These are phyloP conservation scores for Semaprochilodus insignis DNA, from an alignment of 2,797 vertebrate genomes.

Conservation along the genomic window DNA sequence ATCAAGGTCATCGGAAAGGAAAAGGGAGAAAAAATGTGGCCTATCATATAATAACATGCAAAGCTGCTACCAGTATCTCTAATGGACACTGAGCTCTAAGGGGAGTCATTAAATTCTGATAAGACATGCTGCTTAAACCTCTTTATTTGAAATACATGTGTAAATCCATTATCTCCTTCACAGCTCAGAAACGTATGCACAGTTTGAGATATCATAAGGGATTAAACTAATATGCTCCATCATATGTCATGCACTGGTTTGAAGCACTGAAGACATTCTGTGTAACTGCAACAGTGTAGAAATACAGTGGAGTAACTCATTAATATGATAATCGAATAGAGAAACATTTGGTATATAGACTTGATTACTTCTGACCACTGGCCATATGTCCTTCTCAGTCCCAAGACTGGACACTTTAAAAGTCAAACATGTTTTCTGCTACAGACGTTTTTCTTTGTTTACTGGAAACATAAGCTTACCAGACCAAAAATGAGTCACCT, in stretches of 20 bases:
- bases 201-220: constrained; percentile 4
- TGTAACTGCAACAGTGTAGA: background rate
- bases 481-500: too few relatives aligned
- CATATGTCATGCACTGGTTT: background rate
- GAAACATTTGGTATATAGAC: too few relatives aligned
- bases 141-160: background rate
- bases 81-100: background rate
- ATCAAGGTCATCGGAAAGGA: constrained; percentile 22
- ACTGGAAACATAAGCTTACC: too few relatives aligned
- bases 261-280: background rate
- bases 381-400: too few relatives aligned
- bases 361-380: too few relatives aligned
- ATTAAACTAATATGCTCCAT: background rate
- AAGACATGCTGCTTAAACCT: background rate
- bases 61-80: background rate
- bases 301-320: background rate
- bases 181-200: background rate
- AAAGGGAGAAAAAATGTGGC: background rate
- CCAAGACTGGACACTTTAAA: too few relatives aligned
- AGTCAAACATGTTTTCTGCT: too few relatives aligned
- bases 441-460: too few relatives aligned
- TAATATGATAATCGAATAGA: background rate
- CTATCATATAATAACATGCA: constrained; percentile 20
- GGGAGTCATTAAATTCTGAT: background rate
- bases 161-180: constrained; percentile 5